Evolutionary conservation across 1,140 invertebrate species (phyloP), one percentile per base, ranked within the genome.

Genomic region (Calycopis cecrops): DNA sequence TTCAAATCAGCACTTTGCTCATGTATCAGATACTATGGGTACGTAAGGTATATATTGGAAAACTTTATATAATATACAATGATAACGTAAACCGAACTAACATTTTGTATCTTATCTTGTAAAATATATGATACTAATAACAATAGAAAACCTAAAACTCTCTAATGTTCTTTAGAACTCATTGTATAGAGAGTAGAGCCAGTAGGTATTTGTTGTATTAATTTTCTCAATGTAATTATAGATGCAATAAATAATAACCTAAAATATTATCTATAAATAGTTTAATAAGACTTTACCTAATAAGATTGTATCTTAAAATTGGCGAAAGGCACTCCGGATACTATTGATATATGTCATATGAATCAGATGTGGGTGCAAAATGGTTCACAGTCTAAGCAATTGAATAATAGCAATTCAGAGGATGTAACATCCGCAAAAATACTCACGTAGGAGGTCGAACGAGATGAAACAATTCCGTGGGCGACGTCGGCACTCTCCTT

Each of bases 361-460:
- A 9, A 17, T 44, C 16, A 12, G 40, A 44, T 14, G 40, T 44
- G 16, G 56, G 48, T 52, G 55, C 35, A 55, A 60, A 58, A 54
- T 55, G 44, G 55, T 53, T 55, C 47, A 47, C 57, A 57, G 64
- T 68, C 69, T 60, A 62, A 68, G 64, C 72, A 82, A 85, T 82
- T 82, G 79, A 75, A 83, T 80, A 86, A 83, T 80, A 57, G 65
- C 61, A 65, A 67, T 52, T 65, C 57, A 69, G 68, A 80, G 78
- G 76, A 86, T 77, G 73, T 70, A 59, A 72, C 75, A 74, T 75
- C 63, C 71, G 67, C 60, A 60, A 62, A 65, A 67, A 71, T 82
- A 94, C 93, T 95, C 89, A 95, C 94, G 91, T 93, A 69, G 92
- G 92, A 71, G 93, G 92, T 87, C 93, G 92, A 56, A 94, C 92